Base-by-base conservation (phyloP, 2,888 invertebrate species). In the Nasonovia ribisnigri region DNA sequence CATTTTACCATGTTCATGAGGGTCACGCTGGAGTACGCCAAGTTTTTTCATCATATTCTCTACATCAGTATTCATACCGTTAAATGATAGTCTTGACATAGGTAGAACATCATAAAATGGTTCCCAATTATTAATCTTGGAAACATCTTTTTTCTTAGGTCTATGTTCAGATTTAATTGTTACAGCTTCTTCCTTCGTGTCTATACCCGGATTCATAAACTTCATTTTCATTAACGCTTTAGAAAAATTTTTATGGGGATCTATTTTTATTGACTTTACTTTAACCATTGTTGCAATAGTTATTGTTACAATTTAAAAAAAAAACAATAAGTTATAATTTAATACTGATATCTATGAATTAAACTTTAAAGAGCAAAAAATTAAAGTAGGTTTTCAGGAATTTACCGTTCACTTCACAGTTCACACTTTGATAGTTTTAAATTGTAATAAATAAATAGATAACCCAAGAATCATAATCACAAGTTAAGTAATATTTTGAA, bases 1-100 rank as follows among this genome's bases (percentile, higher is more conserved):
- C 93, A 93, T 93, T 93, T 93, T 93, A 67, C 93, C 93, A 43
- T 93, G 90, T 87, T 93, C 93, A 24, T 60, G 13, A 5, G 90
- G 93, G 8, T 93, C 93, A 24, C 93, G 93, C 29, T 93, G 93
- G 0, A 93, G 90, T 13, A 93, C 93, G 4, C 93, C 90, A 0
- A 93, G 93, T 93, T 90, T 93, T 48, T 93, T 93, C 93, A 93
- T 93, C 86, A 90, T 51, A 46, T 46, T 51, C 57, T 93, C 93
- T 20, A 93, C 86, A 87, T 93, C 90, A 11, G 90, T 51, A 42
- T 93, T 93, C 90, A 86, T 67, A 11, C 93, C 93, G 4, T 93
- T 86, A 51, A 93, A 93, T 24, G 93, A 93, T 24, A 93, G 13
- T 43, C 93, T 90, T 29, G 86, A 48, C 48, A 93, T 87, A n/a